Base-by-base conservation (phyloP, 64 coral and sea anemone species). In the Porites lutea region DNA sequence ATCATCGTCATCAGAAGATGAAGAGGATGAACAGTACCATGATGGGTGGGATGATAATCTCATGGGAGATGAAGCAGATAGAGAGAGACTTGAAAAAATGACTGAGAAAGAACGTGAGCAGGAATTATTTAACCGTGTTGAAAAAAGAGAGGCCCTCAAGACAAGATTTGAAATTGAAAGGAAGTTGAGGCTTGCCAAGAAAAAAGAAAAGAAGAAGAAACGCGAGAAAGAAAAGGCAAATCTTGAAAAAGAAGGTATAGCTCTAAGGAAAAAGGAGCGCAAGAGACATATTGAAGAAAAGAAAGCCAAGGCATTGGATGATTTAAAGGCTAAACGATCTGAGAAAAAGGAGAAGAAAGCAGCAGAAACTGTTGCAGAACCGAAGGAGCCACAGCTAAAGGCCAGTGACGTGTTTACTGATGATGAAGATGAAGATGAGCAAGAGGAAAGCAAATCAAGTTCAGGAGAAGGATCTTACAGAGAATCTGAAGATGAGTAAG, bases 121-220 rank as follows among this genome's bases (percentile, higher is more conserved):
- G 52, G 97, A 99, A 79, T 89, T 99, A 3, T 99, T 93, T 73
- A 99, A 99, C 51, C 91, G 97, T 69, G 91, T 96, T 50, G 97
- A 99, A 61, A 96, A 93, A 59, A 91, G 97, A 79, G 97, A 99
- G 71, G 97, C 97, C 64, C 76, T 99, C 22, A 99, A 99, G 70
- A 99, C 97, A 74, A 93, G 97, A 49, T 96, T 91, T 85, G 97
- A 99, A 91, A 99, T 99, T 91, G 94, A 99, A 88, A 79, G 91
- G 47, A 96, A 93, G 75, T 79, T 99, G 4, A 75, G 88, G 27
- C 64, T 96, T 13, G 94, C 97, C 10, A 99, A 99, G 85, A 96
- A 93, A 62, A 96, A 96, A 77, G 94, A 99, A 48, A 99, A 99
- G 75, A 99, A 99, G 82, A 99, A 88, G 65, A 95, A 79, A 60